A percentile compares a stretch with the other conserved stretches of the same genome.
These are phyloP conservation scores for Coracias cyanogaster DNA, from an alignment of 2,797 vertebrate genomes.

Conservation along the genomic window DNA sequence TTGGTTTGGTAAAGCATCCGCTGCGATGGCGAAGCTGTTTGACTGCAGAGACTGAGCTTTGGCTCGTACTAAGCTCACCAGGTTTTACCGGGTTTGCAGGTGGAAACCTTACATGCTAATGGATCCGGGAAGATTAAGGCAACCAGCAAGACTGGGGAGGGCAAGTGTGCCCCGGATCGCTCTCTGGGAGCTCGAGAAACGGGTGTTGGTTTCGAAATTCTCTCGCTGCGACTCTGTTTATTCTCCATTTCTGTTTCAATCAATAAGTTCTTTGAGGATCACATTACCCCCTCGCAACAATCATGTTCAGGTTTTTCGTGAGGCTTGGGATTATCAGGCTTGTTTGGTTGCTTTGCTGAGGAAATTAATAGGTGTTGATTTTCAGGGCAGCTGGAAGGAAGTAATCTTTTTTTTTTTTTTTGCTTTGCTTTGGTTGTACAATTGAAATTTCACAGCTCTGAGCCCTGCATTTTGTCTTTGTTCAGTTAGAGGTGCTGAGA, in stretches of 20 bases:
- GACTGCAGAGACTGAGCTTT: background rate
- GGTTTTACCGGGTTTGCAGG: background rate
- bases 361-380: conserved; percentile 29
- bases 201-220: background rate
- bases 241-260: background rate
- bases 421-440: background rate
- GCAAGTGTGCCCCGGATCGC: background rate
- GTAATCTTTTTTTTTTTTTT: background rate
- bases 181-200: background rate
- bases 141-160: background rate
- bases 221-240: background rate
- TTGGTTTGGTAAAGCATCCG: fast-evolving
- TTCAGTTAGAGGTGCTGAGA: background rate
- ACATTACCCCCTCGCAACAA: background rate
- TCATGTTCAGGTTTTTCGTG: background rate
- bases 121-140: background rate
- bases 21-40: background rate
- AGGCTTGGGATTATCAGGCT: background rate
- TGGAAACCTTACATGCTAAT: background rate
- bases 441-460: background rate
- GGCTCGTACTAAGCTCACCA: background rate
- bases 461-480: background rate
- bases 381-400: background rate
- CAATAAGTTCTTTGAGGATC: background rate
- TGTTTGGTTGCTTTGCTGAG: background rate